Evolutionary conservation across 2,113 vertebrate genomes (phyloP), one percentile per base, ranked within the genome.

Genomic region (Sylvilagus bachmani): DNA sequence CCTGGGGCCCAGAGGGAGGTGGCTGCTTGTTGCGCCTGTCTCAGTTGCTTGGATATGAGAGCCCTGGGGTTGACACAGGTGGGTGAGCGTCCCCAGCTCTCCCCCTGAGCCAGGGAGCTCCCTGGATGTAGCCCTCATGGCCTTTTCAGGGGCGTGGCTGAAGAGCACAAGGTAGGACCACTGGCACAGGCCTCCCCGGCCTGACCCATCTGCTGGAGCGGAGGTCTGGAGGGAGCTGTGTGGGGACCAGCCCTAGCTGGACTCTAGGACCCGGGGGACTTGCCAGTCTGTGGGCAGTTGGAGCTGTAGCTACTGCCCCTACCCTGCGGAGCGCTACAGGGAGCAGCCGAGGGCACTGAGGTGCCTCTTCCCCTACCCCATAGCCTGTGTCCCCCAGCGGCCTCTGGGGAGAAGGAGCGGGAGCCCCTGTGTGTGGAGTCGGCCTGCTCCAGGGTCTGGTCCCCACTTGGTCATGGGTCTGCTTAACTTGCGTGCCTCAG

Each of bases 31-130:
- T 31, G 62, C 9, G 64, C 27, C 44, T 80, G 94, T 89, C 71
- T 96, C 71, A 78, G 71, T 74, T 95, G 92, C 44, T 88, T 78
- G 74, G 33, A 3, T 49, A 78, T 49, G 16, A 75, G 66, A 14
- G 29, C 33, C 64, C 24, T 5, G 16, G 70, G 91, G 78, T 51
- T 71, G 73, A 80, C 17, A 10, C 27, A 51, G 74, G n/a, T 27
- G 14, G 36, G 19, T 61, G 61, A 70, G 33, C 82, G 58, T 74
- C 51, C 69, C 55, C 7, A 44, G 73, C 91, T 75, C 70, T 71
- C 51, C 49, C 11, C 38, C n/a, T 53, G 11, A n/a, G 11, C 24
- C 3, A 0, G 13, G 25, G 19, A 73, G 29, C 70, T 73, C 33
- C 31, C 75, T 70, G 66, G 38, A 38, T 49, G 64, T n/a, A 31